A percentile compares a stretch with the other conserved stretches of the same genome.
Evolutionary conservation across 2,888 invertebrate species (phyloP).

Genomic region (Synergus gifuensis): DNA sequence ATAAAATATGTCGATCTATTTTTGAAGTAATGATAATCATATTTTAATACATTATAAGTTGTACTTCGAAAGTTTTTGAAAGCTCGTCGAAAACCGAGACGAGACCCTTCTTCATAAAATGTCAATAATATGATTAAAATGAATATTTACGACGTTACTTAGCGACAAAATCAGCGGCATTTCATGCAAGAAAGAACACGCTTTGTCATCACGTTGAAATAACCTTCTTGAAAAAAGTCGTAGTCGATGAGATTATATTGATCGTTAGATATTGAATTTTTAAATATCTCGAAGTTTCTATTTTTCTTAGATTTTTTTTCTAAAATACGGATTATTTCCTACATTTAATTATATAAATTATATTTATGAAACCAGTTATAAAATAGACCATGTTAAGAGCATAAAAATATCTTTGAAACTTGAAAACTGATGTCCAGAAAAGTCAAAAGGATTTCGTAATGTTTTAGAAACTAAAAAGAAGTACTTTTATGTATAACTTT

Average conservation of each 20-base stretch:
- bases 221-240: neutral
- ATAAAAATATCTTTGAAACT: too few relatives aligned
- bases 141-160: conserved; percentile 15
- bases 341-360: too few relatives aligned
- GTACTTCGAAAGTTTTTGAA: neutral
- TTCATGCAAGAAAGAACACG: neutral
- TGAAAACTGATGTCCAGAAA: too few relatives aligned
- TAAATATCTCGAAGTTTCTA: neutral
- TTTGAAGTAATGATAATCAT: neutral
- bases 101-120: neutral
- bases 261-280: neutral
- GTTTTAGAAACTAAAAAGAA: neutral
- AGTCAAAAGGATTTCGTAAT: neutral
- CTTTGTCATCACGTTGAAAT: conserved; percentile 7
- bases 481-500: neutral
- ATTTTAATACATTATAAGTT: conserved; percentile 2
- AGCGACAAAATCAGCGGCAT: neutral
- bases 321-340: too few relatives aligned
- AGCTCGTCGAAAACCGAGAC: neutral
- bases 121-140: conserved; percentile 16
- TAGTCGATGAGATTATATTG: neutral
- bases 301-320: neutral
- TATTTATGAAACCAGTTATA: too few relatives aligned
- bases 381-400: too few relatives aligned
- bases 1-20: neutral